Evolutionary conservation across 2,113 vertebrate species (phyloP).

Genomic region (Rhegmatorhina hoffmannsi): DNA sequence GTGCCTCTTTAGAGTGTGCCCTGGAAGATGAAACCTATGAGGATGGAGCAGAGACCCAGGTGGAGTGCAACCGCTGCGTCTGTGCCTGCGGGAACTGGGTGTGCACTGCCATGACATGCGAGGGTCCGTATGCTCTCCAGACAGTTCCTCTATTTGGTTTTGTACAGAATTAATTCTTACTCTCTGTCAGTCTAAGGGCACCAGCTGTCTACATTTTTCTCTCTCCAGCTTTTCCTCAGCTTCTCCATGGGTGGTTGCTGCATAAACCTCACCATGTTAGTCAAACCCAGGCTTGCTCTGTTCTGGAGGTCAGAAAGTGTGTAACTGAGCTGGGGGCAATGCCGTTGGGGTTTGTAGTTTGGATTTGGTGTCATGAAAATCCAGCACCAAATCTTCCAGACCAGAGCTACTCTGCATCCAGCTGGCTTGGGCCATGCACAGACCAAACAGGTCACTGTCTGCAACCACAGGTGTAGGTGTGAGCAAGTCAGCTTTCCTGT

Average conservation of each 20-base stretch:
- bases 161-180: not conserved
- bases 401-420: not conserved
- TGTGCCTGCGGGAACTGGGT: slow-evolving; percentile 99
- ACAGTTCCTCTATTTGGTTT: not conserved
- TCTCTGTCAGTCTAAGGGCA: not conserved
- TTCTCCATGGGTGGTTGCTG: not conserved
- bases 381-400: not conserved
- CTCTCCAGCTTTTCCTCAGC: not conserved
- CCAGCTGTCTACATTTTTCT: not conserved
- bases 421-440: not conserved
- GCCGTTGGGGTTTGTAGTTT: not conserved
- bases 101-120: slow-evolving; percentile 96
- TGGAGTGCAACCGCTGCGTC: slow-evolving; percentile 96
- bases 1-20: slow-evolving; percentile 85
- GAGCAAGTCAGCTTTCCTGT: not conserved
- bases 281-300: not conserved
- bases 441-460: not conserved
- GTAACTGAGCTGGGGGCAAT: not conserved
- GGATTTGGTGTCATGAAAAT: not conserved
- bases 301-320: not conserved
- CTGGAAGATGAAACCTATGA: slow-evolving; percentile 95
- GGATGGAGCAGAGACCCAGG: slow-evolving; percentile 94
- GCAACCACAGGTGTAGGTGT: accelerated
- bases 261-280: not conserved
- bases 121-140: slow-evolving; percentile 73